Percentiles rank a stretch among this genome's conserved stretches.
Evolutionary conservation across 1,140 invertebrate species (phyloP).

Genomic region (Bemisia tabaci): DNA sequence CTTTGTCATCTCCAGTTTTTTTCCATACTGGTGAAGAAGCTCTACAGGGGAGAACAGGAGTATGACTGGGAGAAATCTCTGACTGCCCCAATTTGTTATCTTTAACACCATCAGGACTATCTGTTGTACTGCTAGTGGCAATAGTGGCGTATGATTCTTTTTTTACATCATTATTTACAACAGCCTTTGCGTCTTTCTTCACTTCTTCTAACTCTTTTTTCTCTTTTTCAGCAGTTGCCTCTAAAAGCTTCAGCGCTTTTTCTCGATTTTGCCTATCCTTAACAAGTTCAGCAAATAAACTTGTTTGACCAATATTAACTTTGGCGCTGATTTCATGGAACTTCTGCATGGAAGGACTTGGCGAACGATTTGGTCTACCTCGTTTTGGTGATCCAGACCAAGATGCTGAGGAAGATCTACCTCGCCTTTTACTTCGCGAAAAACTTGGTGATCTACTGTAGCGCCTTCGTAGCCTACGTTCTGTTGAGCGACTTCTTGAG

Average conservation of each 20-base stretch:
- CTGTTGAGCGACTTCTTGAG: conserved; percentile 1
- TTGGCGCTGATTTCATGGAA: conserved; percentile 22
- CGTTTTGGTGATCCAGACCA: conserved; percentile 8
- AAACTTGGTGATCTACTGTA: conserved; percentile 14
- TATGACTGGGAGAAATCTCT: not conserved
- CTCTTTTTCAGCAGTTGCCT: conserved; percentile 6
- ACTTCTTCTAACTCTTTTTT: conserved; percentile 33
- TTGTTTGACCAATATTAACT: conserved; percentile 67
- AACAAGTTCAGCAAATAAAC: conserved; percentile 73
- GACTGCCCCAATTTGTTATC: not conserved
- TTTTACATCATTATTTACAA: not conserved
- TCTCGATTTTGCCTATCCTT: conserved; percentile 68
- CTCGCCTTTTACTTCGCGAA: conserved; percentile 3
- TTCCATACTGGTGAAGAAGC: too few species aligned
- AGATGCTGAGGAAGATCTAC: not conserved
- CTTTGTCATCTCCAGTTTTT: not conserved
- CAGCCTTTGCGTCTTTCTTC: conserved; percentile 33
- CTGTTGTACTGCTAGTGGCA: not conserved
- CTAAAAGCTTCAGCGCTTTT: conserved; percentile 41
- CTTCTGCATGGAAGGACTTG: conserved; percentile 17
- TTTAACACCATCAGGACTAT: not conserved
- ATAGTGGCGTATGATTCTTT: not conserved
- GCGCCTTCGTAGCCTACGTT: conserved; percentile 7
- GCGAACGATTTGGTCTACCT: conserved; percentile 11
- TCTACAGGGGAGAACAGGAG: too few species aligned